A percentile compares a stretch with the other conserved stretches of the same genome.
Evolutionary conservation across 35 echinoderm and acorn worm species (phyloP).

Genomic region (Heliocidaris tuberculata): DNA sequence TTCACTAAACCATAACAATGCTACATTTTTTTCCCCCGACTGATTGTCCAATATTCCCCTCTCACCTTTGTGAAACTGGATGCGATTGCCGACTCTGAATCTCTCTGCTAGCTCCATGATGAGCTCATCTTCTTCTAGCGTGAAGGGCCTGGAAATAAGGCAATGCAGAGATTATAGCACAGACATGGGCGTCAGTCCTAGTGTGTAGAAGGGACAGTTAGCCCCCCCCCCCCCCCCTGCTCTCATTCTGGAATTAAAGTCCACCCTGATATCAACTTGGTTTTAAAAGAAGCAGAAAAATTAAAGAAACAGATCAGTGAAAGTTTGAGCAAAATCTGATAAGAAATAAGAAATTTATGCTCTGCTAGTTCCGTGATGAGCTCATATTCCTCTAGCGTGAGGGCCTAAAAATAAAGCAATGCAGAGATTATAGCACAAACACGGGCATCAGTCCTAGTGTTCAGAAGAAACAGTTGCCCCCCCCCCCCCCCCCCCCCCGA

Average conservation of each 20-base stretch:
- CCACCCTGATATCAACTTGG: no score
- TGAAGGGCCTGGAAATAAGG: slow-evolving; percentile 15
- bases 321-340: no score
- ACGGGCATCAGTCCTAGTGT: not conserved
- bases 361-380: no score
- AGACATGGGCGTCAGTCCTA: not conserved
- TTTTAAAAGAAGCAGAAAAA: no score
- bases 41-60: no score
- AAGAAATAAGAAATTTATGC: no score
- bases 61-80: slow-evolving; percentile 27
- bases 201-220: not conserved
- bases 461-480: not conserved
- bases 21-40: no score
- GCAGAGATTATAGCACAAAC: not conserved
- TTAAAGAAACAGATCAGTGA: no score
- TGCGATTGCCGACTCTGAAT: slow-evolving; percentile 2
- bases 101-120: not conserved
- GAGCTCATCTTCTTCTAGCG: slow-evolving; percentile 20
- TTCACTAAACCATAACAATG: no score
- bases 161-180: not conserved
- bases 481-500: no score
- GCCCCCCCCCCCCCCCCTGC: not conserved
- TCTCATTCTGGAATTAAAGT: no score
- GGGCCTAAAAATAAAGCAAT: not conserved
- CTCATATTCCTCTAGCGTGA: not conserved